These are phyloP conservation scores for Ceratina japonica DNA, from an alignment of 1,140 invertebrate genomes.

Conservation along the genomic window DNA sequence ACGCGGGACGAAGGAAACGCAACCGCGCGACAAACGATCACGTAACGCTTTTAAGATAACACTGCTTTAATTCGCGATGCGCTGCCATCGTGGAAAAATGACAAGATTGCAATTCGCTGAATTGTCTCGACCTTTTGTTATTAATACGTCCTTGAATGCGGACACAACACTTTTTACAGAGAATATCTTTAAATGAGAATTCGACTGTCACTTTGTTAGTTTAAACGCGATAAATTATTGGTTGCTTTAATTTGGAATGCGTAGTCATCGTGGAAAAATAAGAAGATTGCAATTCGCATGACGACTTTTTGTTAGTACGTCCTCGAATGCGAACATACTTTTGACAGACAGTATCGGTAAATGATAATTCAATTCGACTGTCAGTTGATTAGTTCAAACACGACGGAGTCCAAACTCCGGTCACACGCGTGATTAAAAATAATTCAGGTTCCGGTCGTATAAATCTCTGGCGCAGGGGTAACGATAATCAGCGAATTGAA, in stretches of 20 bases:
- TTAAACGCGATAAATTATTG: too few relatives aligned
- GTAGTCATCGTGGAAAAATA: too few relatives aligned
- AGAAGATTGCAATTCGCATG: too few relatives aligned
- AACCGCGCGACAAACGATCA: slow-evolving; percentile 22
- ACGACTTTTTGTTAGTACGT: too few relatives aligned
- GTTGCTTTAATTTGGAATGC: too few relatives aligned
- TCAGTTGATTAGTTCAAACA: too few relatives aligned
- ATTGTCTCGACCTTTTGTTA: background rate
- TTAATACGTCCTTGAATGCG: background rate
- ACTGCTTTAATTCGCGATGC: background rate
- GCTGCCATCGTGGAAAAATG: background rate
- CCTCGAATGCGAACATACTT: too few relatives aligned
- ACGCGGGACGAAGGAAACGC: background rate
- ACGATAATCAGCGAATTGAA: slow-evolving; percentile 28
- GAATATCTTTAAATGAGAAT: too few relatives aligned
- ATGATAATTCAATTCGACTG: too few relatives aligned
- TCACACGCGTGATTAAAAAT: background rate
- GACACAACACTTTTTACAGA: too few relatives aligned
- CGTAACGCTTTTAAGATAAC: slow-evolving; percentile 9
- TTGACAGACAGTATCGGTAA: too few relatives aligned
- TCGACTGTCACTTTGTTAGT: too few relatives aligned
- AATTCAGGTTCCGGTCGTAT: background rate
- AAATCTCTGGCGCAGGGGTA: background rate
- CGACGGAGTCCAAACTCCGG: background rate
- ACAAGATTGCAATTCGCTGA: background rate